Percentiles rank a stretch among this genome's conserved stretches.
Evolutionary conservation across 2,888 invertebrate species (phyloP).

Genomic region (Entomobrya multifasciata): DNA sequence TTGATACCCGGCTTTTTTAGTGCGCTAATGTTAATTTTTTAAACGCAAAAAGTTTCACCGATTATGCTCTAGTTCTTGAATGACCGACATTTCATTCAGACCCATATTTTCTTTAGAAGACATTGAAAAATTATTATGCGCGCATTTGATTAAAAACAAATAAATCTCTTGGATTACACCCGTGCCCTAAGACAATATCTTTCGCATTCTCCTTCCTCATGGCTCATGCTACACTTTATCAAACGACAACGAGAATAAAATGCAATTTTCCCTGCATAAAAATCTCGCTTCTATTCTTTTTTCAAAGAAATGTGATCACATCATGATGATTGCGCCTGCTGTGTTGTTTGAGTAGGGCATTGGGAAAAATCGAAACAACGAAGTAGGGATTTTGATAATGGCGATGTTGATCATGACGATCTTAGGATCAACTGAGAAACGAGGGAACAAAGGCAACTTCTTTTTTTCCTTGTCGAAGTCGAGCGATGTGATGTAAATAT

Average conservation of each 20-base stretch:
- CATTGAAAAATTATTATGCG: background rate
- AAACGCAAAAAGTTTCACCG: no score
- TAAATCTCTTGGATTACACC: slow-evolving; percentile 34
- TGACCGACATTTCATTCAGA: no score
- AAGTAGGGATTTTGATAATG: background rate
- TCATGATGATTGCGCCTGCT: background rate
- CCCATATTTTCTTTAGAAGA: background rate
- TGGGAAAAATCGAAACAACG: slow-evolving; percentile 34
- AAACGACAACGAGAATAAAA: no score
- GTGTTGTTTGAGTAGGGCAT: slow-evolving; percentile 17
- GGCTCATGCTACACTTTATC: no score
- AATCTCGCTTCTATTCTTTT: background rate
- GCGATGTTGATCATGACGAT: slow-evolving; percentile 1
- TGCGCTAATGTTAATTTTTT: no score
- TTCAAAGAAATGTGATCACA: background rate
- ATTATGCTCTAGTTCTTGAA: no score
- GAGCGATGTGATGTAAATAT: slow-evolving; percentile 33
- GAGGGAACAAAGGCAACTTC: slow-evolving; percentile 11
- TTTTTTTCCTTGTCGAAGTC: background rate
- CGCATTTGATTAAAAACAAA: slow-evolving; percentile 41
- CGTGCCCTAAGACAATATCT: slow-evolving; percentile 1
- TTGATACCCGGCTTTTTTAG: no score
- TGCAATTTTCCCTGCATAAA: background rate
- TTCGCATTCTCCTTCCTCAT: background rate
- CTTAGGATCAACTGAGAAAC: background rate